Base-by-base conservation (phyloP, 2,888 invertebrate species). In the Aspidiotus rigidus region DNA sequence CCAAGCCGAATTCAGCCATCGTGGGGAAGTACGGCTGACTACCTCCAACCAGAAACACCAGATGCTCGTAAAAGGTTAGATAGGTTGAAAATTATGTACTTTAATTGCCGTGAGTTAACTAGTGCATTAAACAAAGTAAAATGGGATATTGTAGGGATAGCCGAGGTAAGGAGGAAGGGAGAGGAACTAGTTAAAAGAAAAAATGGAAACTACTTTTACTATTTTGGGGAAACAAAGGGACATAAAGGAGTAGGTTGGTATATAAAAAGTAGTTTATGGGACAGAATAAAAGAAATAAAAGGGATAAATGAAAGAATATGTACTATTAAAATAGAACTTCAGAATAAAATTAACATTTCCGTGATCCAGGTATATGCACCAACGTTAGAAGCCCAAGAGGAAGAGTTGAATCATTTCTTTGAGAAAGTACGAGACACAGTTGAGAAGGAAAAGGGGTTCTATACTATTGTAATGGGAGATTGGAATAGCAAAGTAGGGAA, bases 141-240 rank as follows among this genome's bases (percentile, higher is more conserved):
- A 49, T 49, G 49, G 49, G 49, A 49, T n/a, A 49, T 49, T 3
- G 49, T 49, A n/a, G 49, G 49, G 10, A 49, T 49, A 13, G 10
- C 49, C 10, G 49, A 49, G n/a, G 49, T 49, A 13, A 11, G 49
- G 10, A 49, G n/a, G n/a, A 11, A 49, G 11, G 49, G 49, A 49
- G 49, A 49, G 6, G 49, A 49, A n/a, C n/a, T 49, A 49, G n/a
- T 49, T 13, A 11, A 49, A n/a, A 2, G 49, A 49, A 49, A 49
- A 49, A 49, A 49, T n/a, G 49, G 49, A 11, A 49, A 49, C 49
- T 49, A 49, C 49, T 49, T 49, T n/a, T 49, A 49, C 49, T 49
- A 49, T 49, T n/a, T 13, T 49, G 6, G 3, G 11, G 10, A 11
- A 13, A n/a, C n/a, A 49, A 49, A 49, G n/a, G 49, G 10, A 49